A percentile compares a stretch with the other conserved stretches of the same genome.
These are phyloP conservation scores for Bolborhynchus lineola DNA, from an alignment of 2,113 vertebrate genomes.

Conservation along the genomic window DNA sequence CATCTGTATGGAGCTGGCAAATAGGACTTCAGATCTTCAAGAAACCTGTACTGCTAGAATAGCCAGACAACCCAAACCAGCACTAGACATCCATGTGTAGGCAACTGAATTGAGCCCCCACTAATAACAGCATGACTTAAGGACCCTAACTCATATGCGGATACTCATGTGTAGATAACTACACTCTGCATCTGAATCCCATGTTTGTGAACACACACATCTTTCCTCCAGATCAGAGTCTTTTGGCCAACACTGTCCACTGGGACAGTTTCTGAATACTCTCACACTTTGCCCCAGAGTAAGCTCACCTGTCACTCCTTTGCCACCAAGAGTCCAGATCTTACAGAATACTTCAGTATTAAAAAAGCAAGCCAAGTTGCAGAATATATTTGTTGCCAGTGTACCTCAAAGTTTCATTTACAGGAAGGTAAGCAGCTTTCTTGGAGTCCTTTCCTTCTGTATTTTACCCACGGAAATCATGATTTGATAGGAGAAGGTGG, in stretches of 20 bases:
- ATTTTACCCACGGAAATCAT: neutral
- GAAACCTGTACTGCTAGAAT: neutral
- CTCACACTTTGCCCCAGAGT: neutral
- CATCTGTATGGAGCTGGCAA: neutral
- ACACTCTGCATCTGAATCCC: neutral
- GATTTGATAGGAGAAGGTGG: neutral
- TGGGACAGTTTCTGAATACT: neutral
- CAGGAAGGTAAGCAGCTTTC: neutral
- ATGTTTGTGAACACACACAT: neutral
- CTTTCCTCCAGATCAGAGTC: neutral
- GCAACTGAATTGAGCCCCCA: neutral
- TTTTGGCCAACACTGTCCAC: neutral
- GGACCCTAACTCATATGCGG: neutral
- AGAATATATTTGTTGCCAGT: neutral
- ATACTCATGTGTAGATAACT: neutral
- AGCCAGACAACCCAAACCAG: neutral
- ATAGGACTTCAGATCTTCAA: neutral
- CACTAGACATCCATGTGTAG: neutral
- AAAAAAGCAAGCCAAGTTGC: neutral
- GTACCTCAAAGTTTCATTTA: neutral
- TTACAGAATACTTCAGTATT: neutral
- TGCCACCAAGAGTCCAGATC: neutral
- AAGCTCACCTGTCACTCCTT: neutral
- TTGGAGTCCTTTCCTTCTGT: neutral
- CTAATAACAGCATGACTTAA: neutral